These are phyloP conservation scores for Aphis gossypii DNA, from an alignment of 1,140 invertebrate genomes.

Conservation along the genomic window DNA sequence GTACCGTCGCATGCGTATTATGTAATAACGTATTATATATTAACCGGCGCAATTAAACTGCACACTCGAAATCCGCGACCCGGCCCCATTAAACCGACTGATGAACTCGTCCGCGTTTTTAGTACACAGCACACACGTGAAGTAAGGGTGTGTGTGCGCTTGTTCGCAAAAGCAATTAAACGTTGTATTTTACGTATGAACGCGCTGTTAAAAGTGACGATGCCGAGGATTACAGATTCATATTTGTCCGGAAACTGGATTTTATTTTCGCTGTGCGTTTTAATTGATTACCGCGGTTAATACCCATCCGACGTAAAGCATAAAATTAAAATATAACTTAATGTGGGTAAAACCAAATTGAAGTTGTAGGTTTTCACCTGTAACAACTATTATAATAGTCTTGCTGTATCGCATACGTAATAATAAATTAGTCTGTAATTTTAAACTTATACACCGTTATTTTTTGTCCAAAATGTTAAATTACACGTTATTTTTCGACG, in stretches of 20 bases:
- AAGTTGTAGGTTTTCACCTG: background rate
- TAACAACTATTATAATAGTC: too few species aligned
- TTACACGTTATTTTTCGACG: background rate
- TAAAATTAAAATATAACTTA: background rate
- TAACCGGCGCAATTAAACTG: conserved; percentile 3
- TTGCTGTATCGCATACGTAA: background rate
- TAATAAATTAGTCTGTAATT: background rate
- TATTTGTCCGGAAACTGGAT: background rate
- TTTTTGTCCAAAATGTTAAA: background rate
- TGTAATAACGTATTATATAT: background rate
- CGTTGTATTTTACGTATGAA: background rate
- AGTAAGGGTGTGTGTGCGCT: background rate
- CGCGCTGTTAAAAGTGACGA: background rate
- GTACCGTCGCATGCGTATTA: background rate
- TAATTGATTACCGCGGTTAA: background rate
- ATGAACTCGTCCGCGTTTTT: background rate
- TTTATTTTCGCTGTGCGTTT: background rate
- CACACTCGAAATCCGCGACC: background rate
- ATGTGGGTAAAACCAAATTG: background rate
- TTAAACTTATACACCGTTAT: too few species aligned
- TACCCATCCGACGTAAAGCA: too few species aligned
- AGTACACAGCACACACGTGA: background rate
- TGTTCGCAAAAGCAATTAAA: background rate
- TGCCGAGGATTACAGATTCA: background rate
- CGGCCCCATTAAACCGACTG: background rate